phyloP scores from a whole-genome alignment of 2,888 invertebrate species.

The Carpatolechia fugitivella region DNA sequence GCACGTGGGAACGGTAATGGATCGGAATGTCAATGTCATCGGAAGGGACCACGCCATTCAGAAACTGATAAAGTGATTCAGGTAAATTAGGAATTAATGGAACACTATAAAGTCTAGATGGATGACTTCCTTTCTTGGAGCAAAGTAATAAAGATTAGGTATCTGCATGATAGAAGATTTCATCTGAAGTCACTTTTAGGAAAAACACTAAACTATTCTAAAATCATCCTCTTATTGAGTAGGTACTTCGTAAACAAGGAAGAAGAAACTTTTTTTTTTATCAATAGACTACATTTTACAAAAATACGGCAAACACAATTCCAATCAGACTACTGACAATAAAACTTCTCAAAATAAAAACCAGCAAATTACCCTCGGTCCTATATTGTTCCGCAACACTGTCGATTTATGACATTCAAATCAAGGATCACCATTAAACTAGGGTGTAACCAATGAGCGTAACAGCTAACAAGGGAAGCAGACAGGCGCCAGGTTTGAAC shows the following conservation, averaged over 20 bases:
- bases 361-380: too few species aligned
- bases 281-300: too few species aligned
- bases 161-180: background rate
- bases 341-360: too few species aligned
- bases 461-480: conserved; percentile 27
- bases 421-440: background rate
- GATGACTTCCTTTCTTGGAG: conserved; percentile 13
- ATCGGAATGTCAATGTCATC: conserved; percentile 66
- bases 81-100: conserved; percentile 15
- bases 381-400: background rate
- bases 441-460: conserved; percentile 1
- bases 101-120: conserved; percentile 14
- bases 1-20: conserved; percentile 64
- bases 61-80: conserved; percentile 9
- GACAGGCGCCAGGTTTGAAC: conserved; percentile 49
- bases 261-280: too few species aligned
- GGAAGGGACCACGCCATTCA: conserved; percentile 41
- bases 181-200: too few species aligned
- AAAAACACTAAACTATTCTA: background rate
- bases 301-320: too few species aligned
- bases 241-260: too few species aligned
- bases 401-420: conserved; percentile 4
- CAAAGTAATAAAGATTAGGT: background rate
- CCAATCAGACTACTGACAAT: too few species aligned
- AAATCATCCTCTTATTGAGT: too few species aligned